Evolutionary conservation across 2,113 vertebrate species (phyloP).

Genomic region (Notarius lentiginosus): DNA sequence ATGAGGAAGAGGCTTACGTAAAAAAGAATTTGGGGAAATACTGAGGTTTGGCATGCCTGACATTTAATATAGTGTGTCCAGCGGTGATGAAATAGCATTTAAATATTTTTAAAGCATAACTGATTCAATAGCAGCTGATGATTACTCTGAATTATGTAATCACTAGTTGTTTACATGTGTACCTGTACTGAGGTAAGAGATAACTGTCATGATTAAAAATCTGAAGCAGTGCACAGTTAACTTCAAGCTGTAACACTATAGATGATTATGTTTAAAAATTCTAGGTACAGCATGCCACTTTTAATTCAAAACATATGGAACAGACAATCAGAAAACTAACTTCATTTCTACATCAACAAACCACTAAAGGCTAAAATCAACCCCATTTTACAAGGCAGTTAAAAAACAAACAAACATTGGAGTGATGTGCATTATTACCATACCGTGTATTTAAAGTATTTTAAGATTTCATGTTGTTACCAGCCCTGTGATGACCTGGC

Average conservation of each 20-base stretch:
- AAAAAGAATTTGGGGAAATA: constrained; percentile 6
- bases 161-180: neutral
- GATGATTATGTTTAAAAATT: neutral
- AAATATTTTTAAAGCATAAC: neutral
- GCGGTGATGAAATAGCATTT: neutral
- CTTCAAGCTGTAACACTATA: neutral
- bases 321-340: neutral
- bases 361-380: neutral
- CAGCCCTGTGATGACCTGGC: too few relatives aligned
- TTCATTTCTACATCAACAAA: neutral
- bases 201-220: neutral
- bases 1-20: constrained; percentile 12
- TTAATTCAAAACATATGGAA: neutral
- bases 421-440: too few relatives aligned
- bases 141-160: neutral
- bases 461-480: neutral
- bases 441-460: neutral
- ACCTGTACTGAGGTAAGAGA: neutral
- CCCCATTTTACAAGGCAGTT: too few relatives aligned
- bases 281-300: neutral
- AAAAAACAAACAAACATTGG: too few relatives aligned
- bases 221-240: neutral
- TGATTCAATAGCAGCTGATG: neutral
- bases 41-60: neutral
- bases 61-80: neutral